Evolutionary conservation across 2,797 vertebrate genomes (phyloP), one percentile per base, ranked within the genome.

Genomic region (Gallinago solitaria): DNA sequence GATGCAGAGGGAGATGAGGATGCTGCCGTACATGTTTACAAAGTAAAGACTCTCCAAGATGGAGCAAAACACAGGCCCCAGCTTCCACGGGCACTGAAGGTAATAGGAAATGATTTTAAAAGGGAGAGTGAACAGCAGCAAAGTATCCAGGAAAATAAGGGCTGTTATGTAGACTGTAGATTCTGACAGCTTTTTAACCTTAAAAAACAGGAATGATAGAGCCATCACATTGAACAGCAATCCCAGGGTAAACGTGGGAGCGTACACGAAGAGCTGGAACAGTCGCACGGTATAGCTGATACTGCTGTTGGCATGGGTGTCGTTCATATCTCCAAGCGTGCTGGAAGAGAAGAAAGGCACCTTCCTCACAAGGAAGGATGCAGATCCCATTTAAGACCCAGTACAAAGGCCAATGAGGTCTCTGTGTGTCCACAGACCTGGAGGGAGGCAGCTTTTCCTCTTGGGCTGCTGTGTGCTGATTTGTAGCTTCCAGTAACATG

Each of bases 21-120:
- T 98, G 83, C 98, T 98, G 35, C 98, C 98, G 0, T 98, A 98
- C 94, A 98, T 98, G 86, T 98, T 98, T 32, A 98, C 96, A 59
- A 98, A 98, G 61, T 98, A 97, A 67, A 98, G 95, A 24, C 97
- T 98, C 83, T 98, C 98, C 93, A 98, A 92, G 65, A 94, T 94
- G 18, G 95, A 97, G 77, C 98, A 98, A 94, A 98, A 97, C 24
- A 23, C 39, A 16, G 48, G 33, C 4, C 97, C 97, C 11, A 98
- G 71, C 2, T 19, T 79, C 98, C 98, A 98, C 0, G 16, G 11
- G 13, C 51, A 18, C 10, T 28, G 15, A 18, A 23, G 59, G 12
- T 74, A 25, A 61, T 98, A 98, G 75, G 98, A 98, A 60, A 97
- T 53, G 0, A 98, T 98, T 95, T 98, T 98, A 48, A 98, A 98